Evolutionary conservation across 2,888 invertebrate genomes (phyloP), one percentile per base, ranked within the genome.

Genomic region (Mimas tiliae): DNA sequence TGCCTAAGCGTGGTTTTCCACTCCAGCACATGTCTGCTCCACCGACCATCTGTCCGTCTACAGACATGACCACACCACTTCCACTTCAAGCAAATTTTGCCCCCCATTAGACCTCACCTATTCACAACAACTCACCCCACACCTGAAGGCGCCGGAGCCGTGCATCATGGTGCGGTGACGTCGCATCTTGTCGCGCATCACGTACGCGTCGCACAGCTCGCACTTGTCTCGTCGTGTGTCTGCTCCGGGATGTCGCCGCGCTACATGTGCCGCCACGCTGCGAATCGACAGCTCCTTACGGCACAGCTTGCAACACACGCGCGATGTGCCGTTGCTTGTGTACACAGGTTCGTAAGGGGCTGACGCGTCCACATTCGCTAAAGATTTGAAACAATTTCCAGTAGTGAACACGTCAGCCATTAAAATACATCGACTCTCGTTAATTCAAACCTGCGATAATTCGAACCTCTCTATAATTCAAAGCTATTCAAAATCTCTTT

Each of bases 231-330:
- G 83, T 14, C 81, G 76, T 19, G 70, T 69, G n/a, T 88, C 87
- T 0, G 78, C 82, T 0, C 83, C 86, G 0, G 88, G 87, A 38
- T 89, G 90, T 1, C 71, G 68, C 6, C 70, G 66, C 0, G 70
- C 64, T 75, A 90, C 82, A 47, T 90, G 90, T 0, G 68, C 53
- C 9, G 80, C 79, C 14, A 88, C 72, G 63, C 88, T 88, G 2
- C 85, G 70, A 4, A 79, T 70, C 0, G 88, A 86, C 34, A 89
- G 62, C 19, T 81, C 81, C 45, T 85, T 84, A 1, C 80, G 76
- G 68, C 90, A 89, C 1, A 89, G 38, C 16, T 79, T 80, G 66
- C 90, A 89, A 0, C 70, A 72, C 0, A 86, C 84, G 33, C 82
- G 70, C 0, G 69, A 72, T 0, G 68, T 65, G 67, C 6, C 68